Evolutionary conservation across 2,113 vertebrate genomes (phyloP).

Genomic region (Leucosticte australis): DNA sequence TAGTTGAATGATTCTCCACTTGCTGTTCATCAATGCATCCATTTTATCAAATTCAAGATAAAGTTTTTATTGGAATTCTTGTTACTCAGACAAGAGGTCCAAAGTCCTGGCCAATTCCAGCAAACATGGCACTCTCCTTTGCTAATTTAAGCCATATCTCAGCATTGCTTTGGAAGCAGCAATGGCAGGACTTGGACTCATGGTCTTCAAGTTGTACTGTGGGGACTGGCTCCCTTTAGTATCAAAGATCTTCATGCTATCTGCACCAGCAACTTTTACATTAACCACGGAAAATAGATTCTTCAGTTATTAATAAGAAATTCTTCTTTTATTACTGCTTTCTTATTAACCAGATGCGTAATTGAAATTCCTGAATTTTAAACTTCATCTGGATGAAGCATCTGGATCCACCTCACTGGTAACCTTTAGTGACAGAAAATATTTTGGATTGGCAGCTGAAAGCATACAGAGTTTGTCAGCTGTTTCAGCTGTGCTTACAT

Average conservation of each 20-base stretch:
- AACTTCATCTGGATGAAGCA: conserved; percentile 6
- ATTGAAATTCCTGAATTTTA: conserved; percentile 13
- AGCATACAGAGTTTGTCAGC: background rate
- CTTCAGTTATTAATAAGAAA: background rate
- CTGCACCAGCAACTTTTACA: background rate
- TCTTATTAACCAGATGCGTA: background rate
- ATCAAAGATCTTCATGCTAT: background rate
- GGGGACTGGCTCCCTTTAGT: background rate
- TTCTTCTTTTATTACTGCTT: background rate
- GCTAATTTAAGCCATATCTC: background rate
- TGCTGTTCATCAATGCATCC: background rate
- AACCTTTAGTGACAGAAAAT: background rate
- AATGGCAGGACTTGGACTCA: background rate
- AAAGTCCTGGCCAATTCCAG: background rate
- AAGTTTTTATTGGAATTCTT: background rate
- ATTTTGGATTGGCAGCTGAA: background rate
- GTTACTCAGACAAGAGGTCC: background rate
- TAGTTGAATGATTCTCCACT: background rate
- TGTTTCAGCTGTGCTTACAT: background rate
- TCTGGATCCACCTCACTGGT: background rate
- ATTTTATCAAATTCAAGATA: background rate
- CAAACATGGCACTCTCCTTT: background rate
- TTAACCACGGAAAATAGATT: background rate
- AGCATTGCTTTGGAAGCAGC: background rate
- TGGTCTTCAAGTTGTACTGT: background rate